These are phyloP conservation scores for Nannoperca australis DNA, from an alignment of 2,797 vertebrate genomes.

Conservation along the genomic window DNA sequence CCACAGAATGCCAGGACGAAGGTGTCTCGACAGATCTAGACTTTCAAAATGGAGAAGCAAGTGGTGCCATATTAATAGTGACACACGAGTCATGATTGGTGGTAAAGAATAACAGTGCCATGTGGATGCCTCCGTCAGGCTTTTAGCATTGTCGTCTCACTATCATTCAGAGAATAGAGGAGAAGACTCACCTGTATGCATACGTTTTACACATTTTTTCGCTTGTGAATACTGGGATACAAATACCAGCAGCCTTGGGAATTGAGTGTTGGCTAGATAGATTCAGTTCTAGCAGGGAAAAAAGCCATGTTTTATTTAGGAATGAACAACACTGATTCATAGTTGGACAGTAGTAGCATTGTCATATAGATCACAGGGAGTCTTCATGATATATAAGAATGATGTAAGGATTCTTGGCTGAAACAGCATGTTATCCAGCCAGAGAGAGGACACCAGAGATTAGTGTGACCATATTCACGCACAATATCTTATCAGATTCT, in stretches of 20 bases:
- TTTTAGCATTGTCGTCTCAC: not conserved
- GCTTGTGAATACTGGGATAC: slow-evolving; percentile 31
- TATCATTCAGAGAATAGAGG: slow-evolving; percentile 4
- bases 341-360: not conserved
- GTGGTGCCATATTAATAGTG: slow-evolving; percentile 19
- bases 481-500: too few species aligned
- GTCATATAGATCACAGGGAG: not conserved
- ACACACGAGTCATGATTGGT: slow-evolving; percentile 13
- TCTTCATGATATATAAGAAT: not conserved
- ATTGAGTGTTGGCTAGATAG: not conserved
- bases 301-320: not conserved
- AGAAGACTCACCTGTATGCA: not conserved
- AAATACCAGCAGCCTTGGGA: slow-evolving; percentile 35
- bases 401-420: slow-evolving; percentile 1
- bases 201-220: slow-evolving; percentile 17
- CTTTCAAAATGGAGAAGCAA: slow-evolving; percentile 44
- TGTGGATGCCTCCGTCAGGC: not conserved
- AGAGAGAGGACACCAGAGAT: slow-evolving; percentile 4
- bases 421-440: slow-evolving; percentile 33
- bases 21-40: slow-evolving; percentile 52
- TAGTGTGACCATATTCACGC: too few species aligned
- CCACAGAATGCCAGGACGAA: slow-evolving; percentile 58
- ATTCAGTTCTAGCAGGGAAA: not conserved
- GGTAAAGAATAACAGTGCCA: not conserved
- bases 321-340: slow-evolving; percentile 4